A percentile compares a stretch with the other conserved stretches of the same genome.
Evolutionary conservation across 1,140 invertebrate species (phyloP).

Genomic region (Acromyrmex echinatior): DNA sequence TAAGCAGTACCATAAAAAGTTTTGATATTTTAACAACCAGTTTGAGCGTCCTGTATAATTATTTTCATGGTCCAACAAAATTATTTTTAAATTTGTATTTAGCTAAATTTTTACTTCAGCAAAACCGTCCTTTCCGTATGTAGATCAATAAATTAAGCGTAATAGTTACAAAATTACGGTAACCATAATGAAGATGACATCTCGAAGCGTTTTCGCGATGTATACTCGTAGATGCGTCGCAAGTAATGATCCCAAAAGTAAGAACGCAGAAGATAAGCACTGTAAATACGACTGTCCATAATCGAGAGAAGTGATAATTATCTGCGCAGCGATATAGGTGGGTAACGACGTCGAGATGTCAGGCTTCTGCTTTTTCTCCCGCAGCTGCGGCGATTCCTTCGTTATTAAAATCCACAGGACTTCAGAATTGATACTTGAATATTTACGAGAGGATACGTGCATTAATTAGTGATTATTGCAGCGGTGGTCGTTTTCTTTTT

Average conservation of each 20-base stretch:
- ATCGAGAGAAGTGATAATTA: slow-evolving; percentile 4
- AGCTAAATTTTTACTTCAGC: no score
- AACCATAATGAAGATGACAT: neutral
- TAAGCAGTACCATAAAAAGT: no score
- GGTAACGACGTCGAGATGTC: neutral
- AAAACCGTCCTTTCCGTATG: no score
- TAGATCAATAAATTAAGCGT: neutral
- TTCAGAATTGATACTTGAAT: slow-evolving; percentile 12
- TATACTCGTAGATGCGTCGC: neutral
- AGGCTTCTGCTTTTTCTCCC: neutral
- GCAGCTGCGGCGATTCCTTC: neutral
- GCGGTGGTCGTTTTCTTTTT: slow-evolving; percentile 4
- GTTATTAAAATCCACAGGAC: slow-evolving; percentile 38
- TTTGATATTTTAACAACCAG: no score
- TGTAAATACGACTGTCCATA: neutral
- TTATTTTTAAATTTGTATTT: no score
- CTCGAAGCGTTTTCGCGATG: neutral
- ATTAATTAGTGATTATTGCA: slow-evolving; percentile 56
- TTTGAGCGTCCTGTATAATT: no score
- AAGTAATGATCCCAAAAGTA: neutral
- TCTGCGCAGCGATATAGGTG: neutral
- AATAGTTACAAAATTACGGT: neutral
- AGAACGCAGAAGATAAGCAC: neutral
- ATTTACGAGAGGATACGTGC: slow-evolving; percentile 9
- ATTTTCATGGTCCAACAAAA: no score